Base-by-base conservation (phyloP, 2,797 vertebrate species). In the Netta rufina region DNA sequence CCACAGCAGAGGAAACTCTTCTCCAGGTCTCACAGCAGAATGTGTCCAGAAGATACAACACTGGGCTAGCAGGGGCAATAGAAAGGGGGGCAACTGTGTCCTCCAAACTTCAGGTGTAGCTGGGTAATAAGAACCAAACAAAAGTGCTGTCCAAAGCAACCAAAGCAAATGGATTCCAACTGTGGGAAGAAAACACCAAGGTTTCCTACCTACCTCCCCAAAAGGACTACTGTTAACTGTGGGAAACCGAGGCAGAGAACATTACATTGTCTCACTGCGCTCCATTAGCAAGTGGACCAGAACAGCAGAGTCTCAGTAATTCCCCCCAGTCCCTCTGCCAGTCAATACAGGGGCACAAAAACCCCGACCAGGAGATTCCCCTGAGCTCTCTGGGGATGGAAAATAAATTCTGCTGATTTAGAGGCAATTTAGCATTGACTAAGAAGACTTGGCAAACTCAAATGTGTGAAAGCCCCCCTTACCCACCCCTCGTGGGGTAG, bases 391-490 rank as follows among this genome's bases (percentile, higher is more conserved):
- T 30, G 69, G 19, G 49, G 41, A 33, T 14, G 39, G 71, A 60
- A 86, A 94, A 88, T 8, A 87, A 56, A 78, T 75, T 19, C 32
- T 15, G 38, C 60, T 75, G 69, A 81, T 92, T 80, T 91, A 94
- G 92, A 78, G 58, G 82, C 67, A 96, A 82, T 30, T 8, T 74
- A 78, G 86, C 75, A 75, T 17, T 43, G 87, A 58, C 64, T 8
- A 79, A 71, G 64, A 93, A 91, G 89, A 79, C 64, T 93, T 96
- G 94, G 93, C 76, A 86, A 96, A 78, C 61, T 62, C 76, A 73
- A 73, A 75, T 78, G 78, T 93, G 77, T 90, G 84, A 90, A 97
- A 96, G 57, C 11, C 86, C 53, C 70, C 81, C 91, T 93, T 56
- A 92, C 33, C 92, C 77, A 60, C 60, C 58, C 83, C 89, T 65